Percentiles rank a stretch among this genome's conserved stretches.
Conservation (phyloP, 1,140 invertebrate genomes). For the Monochamus saltuarius region DNA sequence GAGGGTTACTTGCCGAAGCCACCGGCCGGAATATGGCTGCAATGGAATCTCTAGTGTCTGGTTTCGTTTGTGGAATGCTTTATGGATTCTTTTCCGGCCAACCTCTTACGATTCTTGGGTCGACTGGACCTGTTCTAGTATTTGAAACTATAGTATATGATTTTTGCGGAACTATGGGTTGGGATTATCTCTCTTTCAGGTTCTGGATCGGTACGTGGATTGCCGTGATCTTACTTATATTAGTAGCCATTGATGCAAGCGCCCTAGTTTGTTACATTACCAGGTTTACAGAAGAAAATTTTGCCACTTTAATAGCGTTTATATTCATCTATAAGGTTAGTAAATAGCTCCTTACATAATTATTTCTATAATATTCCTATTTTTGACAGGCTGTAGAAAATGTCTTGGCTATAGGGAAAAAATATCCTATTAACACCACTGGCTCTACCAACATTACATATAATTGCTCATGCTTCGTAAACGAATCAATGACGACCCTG, state of each 20-base stretch:
- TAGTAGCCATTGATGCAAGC: constrained; percentile 95
- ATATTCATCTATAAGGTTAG: constrained; percentile 98
- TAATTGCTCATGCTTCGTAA: constrained; percentile 67
- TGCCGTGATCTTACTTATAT: constrained; percentile 77
- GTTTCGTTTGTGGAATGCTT: constrained; percentile 91
- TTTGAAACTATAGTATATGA: constrained; percentile 97
- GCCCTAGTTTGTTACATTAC: constrained; percentile 99
- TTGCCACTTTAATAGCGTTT: constrained; percentile 96
- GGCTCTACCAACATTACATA: constrained; percentile 55
- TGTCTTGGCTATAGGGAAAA: constrained; percentile 79
- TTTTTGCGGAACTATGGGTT: constrained; percentile 83
- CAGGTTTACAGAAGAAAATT: constrained; percentile 98
- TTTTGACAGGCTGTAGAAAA: constrained; percentile 76
- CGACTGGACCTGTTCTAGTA: constrained; percentile 96
- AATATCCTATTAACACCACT: constrained; percentile 67
- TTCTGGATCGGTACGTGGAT: constrained; percentile 95
- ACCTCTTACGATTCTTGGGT: constrained; percentile 95
- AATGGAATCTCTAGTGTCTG: constrained; percentile 95
- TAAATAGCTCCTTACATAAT: background rate
- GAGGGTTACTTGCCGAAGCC: constrained; percentile 90
- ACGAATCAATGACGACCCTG: constrained; percentile 52
- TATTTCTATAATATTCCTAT: background rate
- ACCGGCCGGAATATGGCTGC: constrained; percentile 97
- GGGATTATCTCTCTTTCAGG: constrained; percentile 92
- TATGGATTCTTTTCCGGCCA: constrained; percentile 98